Base-by-base conservation (phyloP, 2,888 invertebrate species). In the Gnatocerus cornutus region DNA sequence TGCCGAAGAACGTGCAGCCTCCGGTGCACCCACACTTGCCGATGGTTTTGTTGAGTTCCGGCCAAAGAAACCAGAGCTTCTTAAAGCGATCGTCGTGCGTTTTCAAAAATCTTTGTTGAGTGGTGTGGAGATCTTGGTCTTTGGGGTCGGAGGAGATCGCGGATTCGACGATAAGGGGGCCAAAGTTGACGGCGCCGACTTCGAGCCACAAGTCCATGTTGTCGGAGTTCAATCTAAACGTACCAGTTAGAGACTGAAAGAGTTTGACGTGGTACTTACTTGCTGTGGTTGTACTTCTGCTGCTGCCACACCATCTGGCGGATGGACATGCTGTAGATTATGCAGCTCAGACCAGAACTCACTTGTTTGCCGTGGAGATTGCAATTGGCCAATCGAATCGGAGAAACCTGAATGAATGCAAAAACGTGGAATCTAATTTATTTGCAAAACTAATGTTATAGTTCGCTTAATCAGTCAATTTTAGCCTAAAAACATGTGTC, bases 21-120 rank as follows among this genome's bases (percentile, higher is more conserved):
- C 99, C 99, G 29, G 94, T 93, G 83, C 99, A 99, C 0, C 98
- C 99, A 83, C 99, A 99, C 76, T 93, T 94, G 27, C 86, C 86
- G 13, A 80, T 74, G 0, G 90, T 86, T 67, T 88, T 87, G 74
- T 91, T 90, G 48, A 85, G 84, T 75, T 92, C 91, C 0, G 94
- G 91, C 98, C 98, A 99, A 21, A 99, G 85, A 82, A 99, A 99
- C 96, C 97, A 97, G 33, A 99, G 86, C 66, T 97, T 89, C 81
- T 94, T 95, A 0, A 91, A 91, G 75, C 92, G 90, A 14, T 91
- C 91, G 85, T 99, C 99, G 77, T 95, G 95, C 52, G 91, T 89
- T 79, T 91, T 92, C 45, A 96, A 83, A 82, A 94, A 92, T 75
- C 93, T 93, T 78, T 95, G 94, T 82, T 96, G 95, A 9, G 92